Evolutionary conservation across 92 coral and sea anemone genomes (phyloP), one percentile per base, ranked within the genome.

Genomic region (Pocillopora grandis): DNA sequence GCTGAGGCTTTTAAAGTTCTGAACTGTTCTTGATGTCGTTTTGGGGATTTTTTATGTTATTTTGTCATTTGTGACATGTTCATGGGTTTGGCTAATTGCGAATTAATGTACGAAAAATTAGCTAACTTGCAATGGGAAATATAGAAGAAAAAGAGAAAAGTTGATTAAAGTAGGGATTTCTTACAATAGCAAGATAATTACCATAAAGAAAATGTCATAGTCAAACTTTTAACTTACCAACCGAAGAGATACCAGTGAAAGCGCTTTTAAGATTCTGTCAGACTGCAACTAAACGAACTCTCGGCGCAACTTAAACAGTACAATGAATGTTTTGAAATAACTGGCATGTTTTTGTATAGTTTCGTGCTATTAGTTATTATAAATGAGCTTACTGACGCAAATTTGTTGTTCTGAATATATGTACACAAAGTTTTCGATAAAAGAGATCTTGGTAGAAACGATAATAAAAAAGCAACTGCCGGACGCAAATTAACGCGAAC

Each of bases 331-430:
- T 61, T 37, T 58, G 70, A 72, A 81, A 71, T 55, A 68, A 42
- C 19, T 42, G 17, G n/a, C 59, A 71, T 17, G 58, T 15, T 72
- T 82, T 72, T 14, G 75, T 70, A 5, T 72, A 66, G 64, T 73
- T 83, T 83, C 7, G 36, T 20, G 27, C 74, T 6, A 10, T 71
- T 48, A 49, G 66, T 18, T 27, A 42, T 31, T 57, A 62, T 64
- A 83, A 83, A 83, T 62, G 56, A 74, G 64, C 80, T 62, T 52
- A 15, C 62, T 83, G 74, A 74, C 80, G 74, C 58, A 62, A 57
- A n/a, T 20, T 20, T 12, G 72, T 83, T 83, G 79, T 83, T 49
- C 63, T 20, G 9, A 27, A 73, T 73, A 83, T 62, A 56, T 62
- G 10, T 33, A n/a, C 42, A 20, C 14, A 36, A 7, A 49, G 49